Evolutionary conservation across 2,113 vertebrate species (phyloP).

Genomic region (Probosciger aterrimus): DNA sequence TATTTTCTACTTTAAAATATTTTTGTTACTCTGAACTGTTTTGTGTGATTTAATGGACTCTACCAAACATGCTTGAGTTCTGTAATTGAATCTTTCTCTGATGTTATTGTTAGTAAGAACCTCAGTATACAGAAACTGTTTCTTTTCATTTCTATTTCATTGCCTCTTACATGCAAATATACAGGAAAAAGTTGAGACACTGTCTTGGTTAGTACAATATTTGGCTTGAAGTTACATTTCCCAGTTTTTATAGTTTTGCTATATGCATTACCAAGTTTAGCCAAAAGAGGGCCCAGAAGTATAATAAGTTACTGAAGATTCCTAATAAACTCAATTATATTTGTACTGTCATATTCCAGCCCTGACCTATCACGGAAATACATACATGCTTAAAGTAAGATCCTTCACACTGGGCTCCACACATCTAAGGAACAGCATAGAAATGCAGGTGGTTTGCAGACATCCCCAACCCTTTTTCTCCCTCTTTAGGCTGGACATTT

Average conservation of each 20-base stretch:
- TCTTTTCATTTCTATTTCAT: not conserved
- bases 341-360: not conserved
- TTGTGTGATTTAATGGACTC: not conserved
- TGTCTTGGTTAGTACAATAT: not conserved
- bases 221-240: not conserved
- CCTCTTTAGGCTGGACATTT: not conserved
- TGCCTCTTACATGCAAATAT: not conserved
- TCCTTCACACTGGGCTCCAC: not conserved
- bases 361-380: not conserved
- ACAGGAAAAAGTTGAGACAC: fast-evolving
- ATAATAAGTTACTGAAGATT: not conserved
- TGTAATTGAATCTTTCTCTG: not conserved
- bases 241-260: not conserved
- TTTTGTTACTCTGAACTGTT: not conserved
- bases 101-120: not conserved
- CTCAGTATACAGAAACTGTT: fast-evolving
- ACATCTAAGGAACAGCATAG: not conserved
- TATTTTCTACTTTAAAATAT: not conserved
- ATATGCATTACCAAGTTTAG: not conserved
- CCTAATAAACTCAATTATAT: not conserved
- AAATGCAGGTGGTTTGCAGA: not conserved
- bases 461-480: not conserved
- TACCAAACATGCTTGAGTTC: not conserved
- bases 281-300: constrained; percentile 43
- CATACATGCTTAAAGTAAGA: not conserved